A percentile compares a stretch with the other conserved stretches of the same genome.
phyloP scores from a whole-genome alignment of 2,113 vertebrate species.

The Nothoprocta perdicaria region DNA sequence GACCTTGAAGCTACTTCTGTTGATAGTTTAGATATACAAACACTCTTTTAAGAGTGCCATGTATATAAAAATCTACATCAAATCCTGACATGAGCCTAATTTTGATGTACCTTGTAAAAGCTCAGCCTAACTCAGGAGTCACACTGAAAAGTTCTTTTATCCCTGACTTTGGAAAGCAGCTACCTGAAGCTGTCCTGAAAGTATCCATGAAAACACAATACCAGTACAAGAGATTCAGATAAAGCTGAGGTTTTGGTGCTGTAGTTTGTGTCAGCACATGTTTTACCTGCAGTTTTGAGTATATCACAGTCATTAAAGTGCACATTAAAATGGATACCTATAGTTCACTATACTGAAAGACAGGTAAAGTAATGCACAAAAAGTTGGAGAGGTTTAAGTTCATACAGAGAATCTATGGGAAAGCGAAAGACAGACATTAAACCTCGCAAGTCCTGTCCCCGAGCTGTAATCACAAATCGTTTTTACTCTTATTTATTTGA shows the following conservation, averaged over 20 bases:
- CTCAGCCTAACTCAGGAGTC: background rate
- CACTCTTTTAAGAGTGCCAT: background rate
- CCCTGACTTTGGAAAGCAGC: background rate
- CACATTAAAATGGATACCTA: background rate
- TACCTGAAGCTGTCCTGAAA: background rate
- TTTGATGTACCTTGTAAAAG: background rate
- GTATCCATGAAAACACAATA: rapidly evolving
- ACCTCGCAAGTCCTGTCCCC: background rate
- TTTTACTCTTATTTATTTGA: background rate
- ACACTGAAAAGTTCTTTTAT: background rate
- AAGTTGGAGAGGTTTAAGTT: background rate
- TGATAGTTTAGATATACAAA: background rate
- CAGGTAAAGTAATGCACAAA: background rate
- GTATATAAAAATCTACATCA: background rate
- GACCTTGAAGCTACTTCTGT: background rate
- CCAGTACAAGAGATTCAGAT: background rate
- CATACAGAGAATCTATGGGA: background rate
- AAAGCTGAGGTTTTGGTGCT: background rate
- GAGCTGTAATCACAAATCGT: background rate
- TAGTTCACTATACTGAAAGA: background rate
- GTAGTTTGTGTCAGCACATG: rapidly evolving
- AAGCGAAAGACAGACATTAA: background rate
- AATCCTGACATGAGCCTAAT: background rate
- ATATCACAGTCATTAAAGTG: background rate
- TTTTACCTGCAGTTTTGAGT: background rate